Evolutionary conservation across 1,140 invertebrate genomes (phyloP), one percentile per base, ranked within the genome.

Genomic region (Schlechtendalia chinensis): DNA sequence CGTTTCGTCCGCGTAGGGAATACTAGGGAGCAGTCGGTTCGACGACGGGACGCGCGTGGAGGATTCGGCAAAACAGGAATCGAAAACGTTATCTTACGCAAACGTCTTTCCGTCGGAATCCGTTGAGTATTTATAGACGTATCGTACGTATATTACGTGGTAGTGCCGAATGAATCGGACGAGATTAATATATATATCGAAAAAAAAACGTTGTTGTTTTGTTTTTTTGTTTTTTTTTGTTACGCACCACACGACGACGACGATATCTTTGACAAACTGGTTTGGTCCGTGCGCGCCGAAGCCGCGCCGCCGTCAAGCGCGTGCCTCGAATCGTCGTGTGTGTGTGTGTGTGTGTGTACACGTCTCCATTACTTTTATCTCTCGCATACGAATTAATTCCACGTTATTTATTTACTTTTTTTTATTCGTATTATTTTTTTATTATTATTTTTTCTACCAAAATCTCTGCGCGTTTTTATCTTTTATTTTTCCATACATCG

Each of bases 331-430:
- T 39, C 58, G 58, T 59, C 56, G 39, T 58, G n/a, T n/a, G n/a
- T n/a, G n/a, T n/a, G n/a, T n/a, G n/a, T n/a, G n/a, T n/a, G n/a
- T n/a, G n/a, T n/a, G n/a, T 53, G 29, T 27, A 50, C 39, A 69
- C n/a, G 22, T 69, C 39, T 32, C 47, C 47, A 71, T 77, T 77
- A 61, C 39, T 77, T 77, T 77, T 61, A 77, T 71, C 67, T 53
- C 22, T 22, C 16, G 6, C 12, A 12, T 59, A 77, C 47, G 58
- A 63, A 79, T 79, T 79, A 79, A 79, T 63, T 79, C 11, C 75
- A 29, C 47, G n/a, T 79, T 79, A 79, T 61, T 61, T 61, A 61
- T 61, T 79, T 79, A 79, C 19, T 74, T 75, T 39, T 75, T 75
- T 56, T 27, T 63, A 6, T 53, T 24, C 54, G 32, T 39, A 39